Evolutionary conservation across 2,888 invertebrate species (phyloP), one percentile per base, ranked within the genome.

Genomic region (Cantharis lateralis): DNA sequence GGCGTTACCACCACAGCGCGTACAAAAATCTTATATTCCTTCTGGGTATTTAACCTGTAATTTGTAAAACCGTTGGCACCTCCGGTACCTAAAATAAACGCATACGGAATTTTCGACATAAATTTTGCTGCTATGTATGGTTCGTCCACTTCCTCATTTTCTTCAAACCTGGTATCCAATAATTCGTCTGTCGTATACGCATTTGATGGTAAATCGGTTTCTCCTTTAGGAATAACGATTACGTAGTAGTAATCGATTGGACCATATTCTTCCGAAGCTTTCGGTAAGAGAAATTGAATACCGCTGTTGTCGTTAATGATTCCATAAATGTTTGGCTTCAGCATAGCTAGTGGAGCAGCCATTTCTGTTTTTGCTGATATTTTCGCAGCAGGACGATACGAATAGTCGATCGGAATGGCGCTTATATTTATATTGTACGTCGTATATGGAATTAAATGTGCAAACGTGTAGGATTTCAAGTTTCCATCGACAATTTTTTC

Each of bases 211-310:
- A 94, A 95, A 77, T 92, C 93, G 0, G 91, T 89, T 85, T 94
- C 94, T 85, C 96, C 95, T 84, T 96, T 95, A 4, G 98, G 98
- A 24, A 99, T 97, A 75, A 99, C 98, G 83, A 98, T 94, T 84
- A 99, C 89, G 88, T 95, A 98, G 89, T 99, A 99, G 90, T 98
- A 97, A 76, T 96, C 96, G 83, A 99, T 97, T 9, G 98, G 98
- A 15, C 99, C 99, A 86, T 98, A 98, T 88, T 98, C 98, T 90
- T 99, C 99, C 0, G 98, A 97, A 0, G 99, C 98, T 89, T 97
- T 96, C 32, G 96, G 97, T 83, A 98, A 89, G 84, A 97, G 96
- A 15, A 98, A 96, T 82, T 95, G 93, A 84, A 96, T 95, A 48
- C 48, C 48, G 83, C 93, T 93, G 89, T 95, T 95, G 28, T 94